phyloP scores from a whole-genome alignment of 2,888 invertebrate genomes.

The Lasioglossum oenotherae region DNA sequence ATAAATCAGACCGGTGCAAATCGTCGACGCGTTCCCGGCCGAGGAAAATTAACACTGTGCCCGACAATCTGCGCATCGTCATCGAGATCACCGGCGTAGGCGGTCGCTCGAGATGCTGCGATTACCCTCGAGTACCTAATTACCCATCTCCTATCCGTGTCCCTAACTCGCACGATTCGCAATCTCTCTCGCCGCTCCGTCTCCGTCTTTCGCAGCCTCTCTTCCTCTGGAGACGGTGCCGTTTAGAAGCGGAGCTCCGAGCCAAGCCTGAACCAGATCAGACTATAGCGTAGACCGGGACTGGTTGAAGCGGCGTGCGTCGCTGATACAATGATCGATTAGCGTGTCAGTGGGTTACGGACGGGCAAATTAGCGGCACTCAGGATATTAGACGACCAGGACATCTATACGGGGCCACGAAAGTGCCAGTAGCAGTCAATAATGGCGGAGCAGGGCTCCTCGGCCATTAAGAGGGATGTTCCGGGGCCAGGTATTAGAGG shows the following conservation, averaged over 20 bases:
- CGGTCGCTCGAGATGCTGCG: slow-evolving; percentile 66
- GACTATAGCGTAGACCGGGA: slow-evolving; percentile 10
- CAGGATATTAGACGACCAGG: slow-evolving; percentile 79
- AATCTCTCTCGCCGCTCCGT: slow-evolving; percentile 31
- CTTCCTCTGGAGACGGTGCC: slow-evolving; percentile 32
- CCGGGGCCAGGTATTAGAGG: slow-evolving; percentile 60
- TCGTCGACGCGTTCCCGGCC: background rate
- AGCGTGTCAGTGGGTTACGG: slow-evolving; percentile 76
- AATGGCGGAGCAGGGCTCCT: slow-evolving; percentile 60
- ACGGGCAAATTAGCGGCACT: slow-evolving; percentile 80
- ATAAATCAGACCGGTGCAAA: background rate
- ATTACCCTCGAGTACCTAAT: slow-evolving; percentile 74
- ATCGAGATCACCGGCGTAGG: slow-evolving; percentile 58
- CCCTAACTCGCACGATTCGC: slow-evolving; percentile 42
- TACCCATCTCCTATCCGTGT: slow-evolving; percentile 65
- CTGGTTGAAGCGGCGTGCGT: slow-evolving; percentile 16
- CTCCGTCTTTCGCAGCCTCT: slow-evolving; percentile 34
- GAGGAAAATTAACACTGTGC: slow-evolving; percentile 47
- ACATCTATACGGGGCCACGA: slow-evolving; percentile 56
- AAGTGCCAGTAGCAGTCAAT: slow-evolving; percentile 69
- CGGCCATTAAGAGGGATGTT: slow-evolving; percentile 66
- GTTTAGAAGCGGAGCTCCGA: background rate
- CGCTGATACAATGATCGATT: slow-evolving; percentile 74
- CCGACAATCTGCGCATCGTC: slow-evolving; percentile 56
- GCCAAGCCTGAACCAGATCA: background rate